Percentiles rank a stretch among this genome's conserved stretches.
phyloP scores from a whole-genome alignment of 2,888 invertebrate species.

The Cheilosia pagana region DNA sequence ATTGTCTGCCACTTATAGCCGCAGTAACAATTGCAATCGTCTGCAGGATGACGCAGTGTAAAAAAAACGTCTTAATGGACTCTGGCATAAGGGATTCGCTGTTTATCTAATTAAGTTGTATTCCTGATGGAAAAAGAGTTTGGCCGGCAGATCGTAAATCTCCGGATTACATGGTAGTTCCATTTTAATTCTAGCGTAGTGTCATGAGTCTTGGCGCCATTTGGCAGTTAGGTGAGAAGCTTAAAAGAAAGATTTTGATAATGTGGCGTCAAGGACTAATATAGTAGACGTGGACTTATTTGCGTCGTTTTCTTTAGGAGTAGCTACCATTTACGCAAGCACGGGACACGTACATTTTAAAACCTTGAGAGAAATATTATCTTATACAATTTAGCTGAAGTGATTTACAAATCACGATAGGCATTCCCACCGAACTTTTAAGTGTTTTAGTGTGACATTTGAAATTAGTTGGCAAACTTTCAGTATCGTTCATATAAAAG shows the following conservation, averaged over 20 bases:
- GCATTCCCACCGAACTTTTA: too few species aligned
- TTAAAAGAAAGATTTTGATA: neutral
- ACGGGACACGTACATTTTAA: too few species aligned
- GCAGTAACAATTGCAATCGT: constrained; percentile 9
- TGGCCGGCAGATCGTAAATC: constrained; percentile 46
- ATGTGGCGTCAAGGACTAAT: neutral
- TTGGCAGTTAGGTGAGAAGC: neutral
- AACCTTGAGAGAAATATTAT: too few species aligned
- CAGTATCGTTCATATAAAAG: too few species aligned
- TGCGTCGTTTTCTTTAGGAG: too few species aligned
- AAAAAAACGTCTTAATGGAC: constrained; percentile 44
- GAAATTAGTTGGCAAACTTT: too few species aligned
- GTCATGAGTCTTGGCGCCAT: neutral
- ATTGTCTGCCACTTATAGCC: too few species aligned
- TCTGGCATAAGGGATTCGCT: constrained; percentile 27
- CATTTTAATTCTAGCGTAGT: constrained; percentile 31
- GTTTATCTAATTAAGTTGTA: constrained; percentile 48
- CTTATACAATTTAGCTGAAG: too few species aligned
- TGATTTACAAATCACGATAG: too few species aligned
- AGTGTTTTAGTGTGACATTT: too few species aligned
- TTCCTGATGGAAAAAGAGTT: neutral
- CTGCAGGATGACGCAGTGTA: neutral
- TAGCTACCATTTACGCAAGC: too few species aligned
- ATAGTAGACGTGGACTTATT: neutral
- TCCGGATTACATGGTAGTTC: constrained; percentile 42